Evolutionary conservation across 2,113 vertebrate species (phyloP).

Genomic region (Lampris megalopsis): DNA sequence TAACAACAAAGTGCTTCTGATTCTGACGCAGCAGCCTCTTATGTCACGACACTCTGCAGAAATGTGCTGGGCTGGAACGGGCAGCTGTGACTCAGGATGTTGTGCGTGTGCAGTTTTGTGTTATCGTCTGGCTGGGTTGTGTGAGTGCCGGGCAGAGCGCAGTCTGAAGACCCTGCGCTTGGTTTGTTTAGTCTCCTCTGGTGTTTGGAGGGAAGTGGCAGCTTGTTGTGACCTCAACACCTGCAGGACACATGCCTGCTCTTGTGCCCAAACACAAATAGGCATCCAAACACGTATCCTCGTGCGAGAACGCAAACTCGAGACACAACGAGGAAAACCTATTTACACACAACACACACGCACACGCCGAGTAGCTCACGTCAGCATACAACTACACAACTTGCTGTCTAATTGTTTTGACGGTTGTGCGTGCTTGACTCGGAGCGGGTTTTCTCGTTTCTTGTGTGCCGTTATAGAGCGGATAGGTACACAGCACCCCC

Average conservation of each 20-base stretch:
- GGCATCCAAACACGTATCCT: background rate
- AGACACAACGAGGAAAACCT: background rate
- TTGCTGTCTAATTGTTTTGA: no score
- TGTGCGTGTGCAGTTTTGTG: no score
- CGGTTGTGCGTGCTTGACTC: conserved; percentile 26
- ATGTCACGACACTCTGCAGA: no score
- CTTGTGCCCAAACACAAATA: conserved; percentile 15
- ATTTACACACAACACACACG: background rate
- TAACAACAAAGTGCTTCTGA: no score
- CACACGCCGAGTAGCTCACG: background rate
- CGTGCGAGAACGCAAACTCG: background rate
- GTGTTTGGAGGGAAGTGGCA: conserved; percentile 32
- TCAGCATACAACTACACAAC: conserved; percentile 16
- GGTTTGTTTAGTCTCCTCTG: conserved; percentile 43
- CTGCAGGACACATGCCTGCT: conserved; percentile 21
- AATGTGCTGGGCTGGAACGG: no score
- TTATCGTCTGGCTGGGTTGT: no score
- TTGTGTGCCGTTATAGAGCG: conserved; percentile 29
- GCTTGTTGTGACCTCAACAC: conserved; percentile 25
- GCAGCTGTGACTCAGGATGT: no score
- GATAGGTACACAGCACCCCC: background rate
- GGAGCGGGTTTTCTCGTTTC: no score
- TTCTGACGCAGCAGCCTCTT: no score
- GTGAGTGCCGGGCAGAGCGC: no score
- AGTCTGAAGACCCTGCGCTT: background rate